Evolutionary conservation across 2,797 vertebrate species (phyloP), one percentile per base, ranked within the genome.

Genomic region (Setipinna tenuifilis): DNA sequence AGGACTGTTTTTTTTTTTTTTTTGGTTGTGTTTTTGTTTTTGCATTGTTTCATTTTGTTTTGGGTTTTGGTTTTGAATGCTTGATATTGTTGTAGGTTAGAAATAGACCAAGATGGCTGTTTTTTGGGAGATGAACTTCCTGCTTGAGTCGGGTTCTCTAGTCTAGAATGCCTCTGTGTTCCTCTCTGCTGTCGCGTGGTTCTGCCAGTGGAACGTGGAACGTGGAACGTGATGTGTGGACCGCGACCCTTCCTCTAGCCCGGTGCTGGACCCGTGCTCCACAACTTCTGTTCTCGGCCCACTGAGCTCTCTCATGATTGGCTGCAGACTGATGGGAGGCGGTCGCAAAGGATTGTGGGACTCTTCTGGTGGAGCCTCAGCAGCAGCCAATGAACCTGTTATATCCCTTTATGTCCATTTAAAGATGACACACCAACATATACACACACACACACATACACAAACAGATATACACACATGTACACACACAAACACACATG

Each of bases 361-460:
- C 68, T 44, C 35, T n/a, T 5, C 31, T 44, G 35, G 17, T 41
- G 35, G 71, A 78, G 31, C 35, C 28, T 17, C 16, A 6, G 68
- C 16, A 75, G 17, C 16, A 75, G 68, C 31, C 17, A 41, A 75
- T 41, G 17, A 41, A 35, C 19, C 71, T 89, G 86, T 83, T 65
- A 57, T 88, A 83, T 90, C 86, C 85, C 83, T 89, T 88, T 85
- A 78, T 44, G 9, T n/a, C 19, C 71, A 78, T 78, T 21, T 78
- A 44, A 59, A 59, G 84, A 85, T 54, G 14, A 54, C 46, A 54
- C 50, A 54, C 50, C 82, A 85, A 86, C 81, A 89, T 44, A 84
- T 14, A 83, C 62, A 81, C 48, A 5, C 25, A 46, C 71, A 83
- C 17, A 83, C 83, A 65, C 17, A 83, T n/a, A 57, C 46, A 68